phyloP scores from a whole-genome alignment of 2,797 vertebrate genomes.

The Lepilemur septentrionalis region DNA sequence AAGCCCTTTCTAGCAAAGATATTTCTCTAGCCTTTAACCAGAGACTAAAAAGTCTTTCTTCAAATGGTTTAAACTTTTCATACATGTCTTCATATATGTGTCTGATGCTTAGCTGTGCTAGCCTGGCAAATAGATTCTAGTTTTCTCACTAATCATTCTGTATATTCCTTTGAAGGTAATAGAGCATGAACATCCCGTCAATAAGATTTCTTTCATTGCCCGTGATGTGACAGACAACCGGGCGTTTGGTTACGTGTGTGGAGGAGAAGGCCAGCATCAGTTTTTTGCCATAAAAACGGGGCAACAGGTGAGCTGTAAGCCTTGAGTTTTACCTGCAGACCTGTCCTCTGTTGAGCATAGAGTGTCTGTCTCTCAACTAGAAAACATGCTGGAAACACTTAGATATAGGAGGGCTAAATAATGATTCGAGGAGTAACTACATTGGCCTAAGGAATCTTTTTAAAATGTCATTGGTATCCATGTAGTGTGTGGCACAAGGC shows the following conservation, averaged over 20 bases:
- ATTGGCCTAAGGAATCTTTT: not conserved
- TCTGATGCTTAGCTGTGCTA: not conserved
- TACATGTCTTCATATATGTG: too few species aligned
- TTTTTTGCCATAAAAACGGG: constrained; percentile 98
- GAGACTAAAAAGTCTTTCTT: not conserved
- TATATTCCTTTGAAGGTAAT: constrained; percentile 88
- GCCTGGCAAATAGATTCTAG: not conserved
- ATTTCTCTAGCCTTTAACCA: not conserved
- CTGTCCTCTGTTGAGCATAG: not conserved
- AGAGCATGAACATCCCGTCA: constrained; percentile 96
- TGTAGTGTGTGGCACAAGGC: not conserved
- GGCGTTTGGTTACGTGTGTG: constrained; percentile 97
- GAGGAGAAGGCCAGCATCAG: constrained; percentile 97
- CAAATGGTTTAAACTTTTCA: not conserved
- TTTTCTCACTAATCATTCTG: not conserved
- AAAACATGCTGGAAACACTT: not conserved
- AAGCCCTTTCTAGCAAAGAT: not conserved
- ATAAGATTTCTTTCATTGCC: constrained; percentile 98
- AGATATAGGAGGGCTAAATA: not conserved
- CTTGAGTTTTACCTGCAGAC: not conserved
- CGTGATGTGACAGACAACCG: constrained; percentile 97
- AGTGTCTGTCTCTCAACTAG: not conserved
- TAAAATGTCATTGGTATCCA: not conserved
- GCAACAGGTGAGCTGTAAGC: constrained; percentile 90
- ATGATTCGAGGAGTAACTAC: not conserved